phyloP scores from a whole-genome alignment of 92 coral and sea anemone species.

The Actinostola sp. region DNA sequence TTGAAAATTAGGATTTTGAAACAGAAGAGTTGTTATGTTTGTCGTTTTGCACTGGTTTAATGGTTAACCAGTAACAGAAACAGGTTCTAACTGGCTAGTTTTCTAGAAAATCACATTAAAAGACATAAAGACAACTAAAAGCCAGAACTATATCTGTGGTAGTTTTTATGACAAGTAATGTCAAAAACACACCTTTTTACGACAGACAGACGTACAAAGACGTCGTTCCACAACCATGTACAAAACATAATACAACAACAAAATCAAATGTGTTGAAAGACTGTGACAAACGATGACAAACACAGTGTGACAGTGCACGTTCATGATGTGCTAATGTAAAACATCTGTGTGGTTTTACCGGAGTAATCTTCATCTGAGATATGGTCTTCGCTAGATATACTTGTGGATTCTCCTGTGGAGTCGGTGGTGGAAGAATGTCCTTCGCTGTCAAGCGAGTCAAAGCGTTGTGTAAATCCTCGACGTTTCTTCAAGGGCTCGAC shows the following conservation, averaged over 20 bases:
- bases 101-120: not conserved
- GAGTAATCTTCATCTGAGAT: constrained; percentile 43
- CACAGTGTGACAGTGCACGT: not conserved
- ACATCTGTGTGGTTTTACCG: constrained; percentile 25
- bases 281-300: not conserved
- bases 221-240: no score
- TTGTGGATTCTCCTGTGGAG: constrained; percentile 33
- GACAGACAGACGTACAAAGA: no score
- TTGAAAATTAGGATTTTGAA: not conserved
- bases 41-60: constrained; percentile 10
- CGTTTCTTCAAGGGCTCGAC: constrained; percentile 13
- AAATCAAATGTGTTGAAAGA: no score
- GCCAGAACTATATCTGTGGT: no score
- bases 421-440: constrained; percentile 43
- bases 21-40: not conserved
- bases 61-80: not conserved
- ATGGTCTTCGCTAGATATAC: constrained; percentile 35
- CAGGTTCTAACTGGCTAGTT: constrained; percentile 12
- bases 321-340: not conserved
- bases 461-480: constrained; percentile 5
- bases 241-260: no score
- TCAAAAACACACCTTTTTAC: no score
- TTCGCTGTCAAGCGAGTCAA: constrained; percentile 44
- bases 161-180: no score
- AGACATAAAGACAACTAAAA: not conserved